These are phyloP conservation scores for Enhydra lutris DNA, from an alignment of 2,113 vertebrate genomes.

Conservation along the genomic window DNA sequence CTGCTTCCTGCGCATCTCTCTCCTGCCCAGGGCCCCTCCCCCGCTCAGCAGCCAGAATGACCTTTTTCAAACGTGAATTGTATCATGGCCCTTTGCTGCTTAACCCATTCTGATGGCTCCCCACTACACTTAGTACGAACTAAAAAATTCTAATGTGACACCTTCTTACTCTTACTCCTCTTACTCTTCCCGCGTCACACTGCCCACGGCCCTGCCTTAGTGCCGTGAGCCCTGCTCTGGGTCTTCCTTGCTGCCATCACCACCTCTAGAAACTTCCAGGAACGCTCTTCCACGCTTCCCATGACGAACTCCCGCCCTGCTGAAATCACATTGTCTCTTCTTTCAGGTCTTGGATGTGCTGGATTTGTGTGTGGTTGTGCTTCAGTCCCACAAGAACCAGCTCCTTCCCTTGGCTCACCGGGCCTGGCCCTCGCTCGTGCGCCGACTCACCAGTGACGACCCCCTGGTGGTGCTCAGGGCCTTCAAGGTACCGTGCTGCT, in stretches of 20 bases:
- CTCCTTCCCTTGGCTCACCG: conserved; percentile 94
- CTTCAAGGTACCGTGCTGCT: conserved; percentile 86
- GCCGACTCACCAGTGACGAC: conserved; percentile 90
- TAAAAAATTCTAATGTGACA: neutral
- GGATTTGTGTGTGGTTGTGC: conserved; percentile 86
- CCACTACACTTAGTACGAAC: neutral
- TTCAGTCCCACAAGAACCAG: conserved; percentile 86
- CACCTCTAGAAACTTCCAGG: neutral
- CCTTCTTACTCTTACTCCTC: neutral
- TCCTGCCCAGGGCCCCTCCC: neutral
- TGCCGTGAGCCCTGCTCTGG: neutral
- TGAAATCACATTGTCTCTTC: neutral
- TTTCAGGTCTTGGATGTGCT: conserved; percentile 91
- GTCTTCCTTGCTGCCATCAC: neutral
- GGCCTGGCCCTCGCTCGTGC: conserved; percentile 91
- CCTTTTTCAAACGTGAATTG: conserved; percentile 42
- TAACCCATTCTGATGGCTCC: neutral
- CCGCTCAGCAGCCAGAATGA: conserved; percentile 10
- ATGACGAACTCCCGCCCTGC: neutral
- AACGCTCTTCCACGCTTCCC: neutral
- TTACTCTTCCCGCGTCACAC: accelerated
- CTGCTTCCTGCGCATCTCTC: neutral
- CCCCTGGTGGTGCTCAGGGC: conserved; percentile 91
- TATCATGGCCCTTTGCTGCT: neutral
- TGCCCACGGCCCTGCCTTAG: neutral